These are phyloP conservation scores for Xanthia togata DNA, from an alignment of 2,888 invertebrate genomes.

Conservation along the genomic window DNA sequence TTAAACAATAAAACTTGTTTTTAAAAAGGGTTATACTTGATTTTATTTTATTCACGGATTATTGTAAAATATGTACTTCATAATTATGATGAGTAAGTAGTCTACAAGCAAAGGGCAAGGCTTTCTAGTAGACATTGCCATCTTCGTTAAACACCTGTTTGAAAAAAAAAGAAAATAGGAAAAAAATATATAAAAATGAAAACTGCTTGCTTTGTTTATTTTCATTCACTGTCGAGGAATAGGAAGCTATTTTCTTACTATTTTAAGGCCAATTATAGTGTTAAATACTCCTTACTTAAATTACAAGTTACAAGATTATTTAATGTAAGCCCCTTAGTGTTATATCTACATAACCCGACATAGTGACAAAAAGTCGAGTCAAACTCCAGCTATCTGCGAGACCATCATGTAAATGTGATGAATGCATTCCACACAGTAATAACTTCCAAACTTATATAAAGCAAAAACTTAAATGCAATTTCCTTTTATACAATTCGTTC, in stretches of 20 bases:
- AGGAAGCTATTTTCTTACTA: not conserved
- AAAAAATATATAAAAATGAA: not conserved
- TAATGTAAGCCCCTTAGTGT: slow-evolving; percentile 1
- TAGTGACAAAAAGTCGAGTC: slow-evolving; percentile 13
- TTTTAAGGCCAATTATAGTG: not conserved
- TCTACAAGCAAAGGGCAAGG: not conserved
- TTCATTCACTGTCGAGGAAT: not conserved
- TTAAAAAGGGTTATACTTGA: too few relatives aligned
- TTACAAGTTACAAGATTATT: too few relatives aligned
- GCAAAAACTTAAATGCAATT: slow-evolving; percentile 65
- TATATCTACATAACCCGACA: not conserved
- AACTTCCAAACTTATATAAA: slow-evolving; percentile 52
- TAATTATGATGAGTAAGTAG: not conserved
- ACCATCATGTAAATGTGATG: slow-evolving; percentile 50
- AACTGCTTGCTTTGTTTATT: not conserved
- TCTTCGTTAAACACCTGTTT: not conserved
- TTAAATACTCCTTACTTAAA: not conserved
- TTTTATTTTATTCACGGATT: not conserved
- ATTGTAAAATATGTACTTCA: not conserved
- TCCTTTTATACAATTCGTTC: slow-evolving; percentile 63
- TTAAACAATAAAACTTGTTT: too few relatives aligned
- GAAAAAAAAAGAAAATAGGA: not conserved
- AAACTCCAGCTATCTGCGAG: slow-evolving; percentile 21
- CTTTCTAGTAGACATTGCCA: not conserved
- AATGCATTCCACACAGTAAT: slow-evolving; percentile 40